Conservation (phyloP, 2,888 invertebrate species). For the Chalcosyrphus nemorum region DNA sequence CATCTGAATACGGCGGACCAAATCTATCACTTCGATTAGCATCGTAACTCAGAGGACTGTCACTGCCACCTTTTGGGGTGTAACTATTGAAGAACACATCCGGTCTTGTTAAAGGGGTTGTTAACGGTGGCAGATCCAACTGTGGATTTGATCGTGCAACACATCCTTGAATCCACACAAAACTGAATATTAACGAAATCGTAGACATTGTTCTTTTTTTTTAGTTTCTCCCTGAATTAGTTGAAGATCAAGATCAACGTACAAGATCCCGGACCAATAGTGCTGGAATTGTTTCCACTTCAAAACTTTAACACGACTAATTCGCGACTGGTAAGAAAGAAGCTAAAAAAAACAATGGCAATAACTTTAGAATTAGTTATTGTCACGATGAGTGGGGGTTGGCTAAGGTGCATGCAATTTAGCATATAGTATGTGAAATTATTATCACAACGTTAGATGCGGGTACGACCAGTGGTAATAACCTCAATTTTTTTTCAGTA, state of each 20-base stretch:
- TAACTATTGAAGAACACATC: constrained; percentile 79
- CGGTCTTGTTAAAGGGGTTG: constrained; percentile 77
- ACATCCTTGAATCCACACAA: constrained; percentile 6
- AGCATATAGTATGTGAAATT: constrained; percentile 67
- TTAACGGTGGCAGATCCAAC: constrained; percentile 84
- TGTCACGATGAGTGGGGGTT: constrained; percentile 48
- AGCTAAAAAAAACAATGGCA: constrained; percentile 43
- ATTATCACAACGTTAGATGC: constrained; percentile 63
- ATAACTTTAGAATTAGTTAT: constrained; percentile 50
- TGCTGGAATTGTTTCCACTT: constrained; percentile 36
- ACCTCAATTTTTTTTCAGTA: constrained; percentile 63
- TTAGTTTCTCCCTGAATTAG: constrained; percentile 13
- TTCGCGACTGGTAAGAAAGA: constrained; percentile 54
- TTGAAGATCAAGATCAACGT: constrained; percentile 65
- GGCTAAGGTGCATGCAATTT: constrained; percentile 27
- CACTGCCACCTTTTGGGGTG: constrained; percentile 74
- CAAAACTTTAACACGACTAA: constrained; percentile 58
- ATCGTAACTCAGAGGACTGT: constrained; percentile 77
- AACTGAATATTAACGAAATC: constrained; percentile 71
- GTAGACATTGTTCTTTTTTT: constrained; percentile 59
- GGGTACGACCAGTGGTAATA: constrained; percentile 60
- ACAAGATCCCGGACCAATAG: constrained; percentile 37
- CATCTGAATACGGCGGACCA: constrained; percentile 80
- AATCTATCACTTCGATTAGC: constrained; percentile 79
- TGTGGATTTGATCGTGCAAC: constrained; percentile 79